Base-by-base conservation (phyloP, 2,797 vertebrate species). In the Intellagama lesueurii region DNA sequence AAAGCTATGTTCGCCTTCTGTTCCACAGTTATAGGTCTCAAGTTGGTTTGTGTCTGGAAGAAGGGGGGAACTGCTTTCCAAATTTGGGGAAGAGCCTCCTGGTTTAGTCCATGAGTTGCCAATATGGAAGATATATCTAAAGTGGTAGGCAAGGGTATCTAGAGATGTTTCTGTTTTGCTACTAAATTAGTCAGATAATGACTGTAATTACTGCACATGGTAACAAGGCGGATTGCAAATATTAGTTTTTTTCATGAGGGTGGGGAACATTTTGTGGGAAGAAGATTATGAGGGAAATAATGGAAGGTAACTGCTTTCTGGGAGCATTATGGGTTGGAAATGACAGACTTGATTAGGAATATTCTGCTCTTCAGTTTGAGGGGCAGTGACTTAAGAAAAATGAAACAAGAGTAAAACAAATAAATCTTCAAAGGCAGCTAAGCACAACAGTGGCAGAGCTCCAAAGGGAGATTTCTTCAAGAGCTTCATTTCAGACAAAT, bases 171-270 rank as follows among this genome's bases (percentile, higher is more conserved):
- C 22, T 81, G 30, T 49, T 72, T 70, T 72, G 44, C 19, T 44
- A 83, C 47, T 44, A 44, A 49, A 72, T 49, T 70, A 87, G 83
- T 90, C 93, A 91, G 93, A 93, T 96, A 95, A 95, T 95, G 86
- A 95, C 89, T 68, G 93, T 91, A 93, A 94, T 94, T 89, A 93
- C 91, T 93, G 90, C 90, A 91, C 83, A 70, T 96, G 92, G 93
- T 80, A 90, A 94, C 91, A 93, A 91, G 95, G 91, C 17, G 40
- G 81, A n/a, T 70, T 40, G 69, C 26, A 49, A 66, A 52, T 52
- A 70, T 83, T 69, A 8, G 40, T n/a, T 19, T 69, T 30, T 83
- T 83, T 70, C 66, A 70, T 70, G 66, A 70, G 66, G 19, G 35
- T n/a, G 52, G 16, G 68, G 28, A 35, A 70, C 14, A 9, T 69